Evolutionary conservation across 2,797 vertebrate species (phyloP).

Genomic region (Lacerta bilineata): DNA sequence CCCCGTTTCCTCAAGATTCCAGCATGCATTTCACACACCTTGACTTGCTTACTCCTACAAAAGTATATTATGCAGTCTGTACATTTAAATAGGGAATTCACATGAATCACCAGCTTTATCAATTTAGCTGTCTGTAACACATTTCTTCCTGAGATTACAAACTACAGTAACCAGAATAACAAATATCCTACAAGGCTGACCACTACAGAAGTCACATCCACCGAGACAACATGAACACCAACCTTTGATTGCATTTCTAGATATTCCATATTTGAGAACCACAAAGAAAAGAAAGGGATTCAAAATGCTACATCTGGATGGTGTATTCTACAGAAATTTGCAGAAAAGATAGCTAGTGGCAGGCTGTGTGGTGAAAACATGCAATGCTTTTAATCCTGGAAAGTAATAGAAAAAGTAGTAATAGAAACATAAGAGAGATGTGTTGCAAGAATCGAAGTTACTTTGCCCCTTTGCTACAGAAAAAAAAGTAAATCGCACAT

Average conservation of each 20-base stretch:
- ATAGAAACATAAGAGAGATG: too few relatives aligned
- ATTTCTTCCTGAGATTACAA: constrained; percentile 19
- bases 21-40: constrained; percentile 28
- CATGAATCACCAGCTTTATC: constrained; percentile 35
- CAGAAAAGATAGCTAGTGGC: not conserved
- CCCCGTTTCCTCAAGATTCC: constrained; percentile 28
- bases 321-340: not conserved
- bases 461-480: not conserved
- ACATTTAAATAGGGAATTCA: constrained; percentile 46
- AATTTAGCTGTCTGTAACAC: not conserved
- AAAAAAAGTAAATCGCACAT: not conserved
- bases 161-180: constrained; percentile 17
- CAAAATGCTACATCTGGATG: not conserved
- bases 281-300: not conserved
- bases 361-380: not conserved
- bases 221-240: not conserved
- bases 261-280: not conserved
- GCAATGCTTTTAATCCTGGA: not conserved
- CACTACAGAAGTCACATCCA: constrained; percentile 26
- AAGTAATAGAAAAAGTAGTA: not conserved
- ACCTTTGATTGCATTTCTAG: not conserved
- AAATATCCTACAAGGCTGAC: constrained; percentile 18
- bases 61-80: constrained; percentile 14
- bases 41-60: not conserved
- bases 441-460: not conserved